Conservation (phyloP, 1,140 invertebrate species). For the Meloidogyne chitwoodi region DNA sequence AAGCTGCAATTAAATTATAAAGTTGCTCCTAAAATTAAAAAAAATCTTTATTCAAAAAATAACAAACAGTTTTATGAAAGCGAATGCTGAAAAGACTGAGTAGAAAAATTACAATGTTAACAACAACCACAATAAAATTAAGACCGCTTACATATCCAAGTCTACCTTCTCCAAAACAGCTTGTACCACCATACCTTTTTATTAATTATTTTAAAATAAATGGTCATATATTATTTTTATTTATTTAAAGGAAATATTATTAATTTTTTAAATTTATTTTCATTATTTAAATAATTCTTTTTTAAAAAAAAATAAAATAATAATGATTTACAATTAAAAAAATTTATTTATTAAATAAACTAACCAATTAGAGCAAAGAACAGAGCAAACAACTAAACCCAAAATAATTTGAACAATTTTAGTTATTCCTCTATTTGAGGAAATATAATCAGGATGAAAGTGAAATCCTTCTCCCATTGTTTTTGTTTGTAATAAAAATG, state of each 20-base stretch:
- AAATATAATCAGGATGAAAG: constrained; percentile 33
- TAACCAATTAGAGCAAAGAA: constrained; percentile 49
- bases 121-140: constrained; percentile 37
- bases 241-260: no score
- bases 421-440: constrained; percentile 34
- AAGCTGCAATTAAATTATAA: constrained; percentile 30
- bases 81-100: constrained; percentile 38
- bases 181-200: constrained; percentile 41
- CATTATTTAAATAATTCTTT: no score
- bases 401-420: constrained; percentile 48
- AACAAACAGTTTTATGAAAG: constrained; percentile 10
- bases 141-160: constrained; percentile 38
- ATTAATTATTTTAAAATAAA: neutral
- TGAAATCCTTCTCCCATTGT: constrained; percentile 18
- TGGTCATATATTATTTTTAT: neutral
- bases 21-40: constrained; percentile 11
- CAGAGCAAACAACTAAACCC: constrained; percentile 45
- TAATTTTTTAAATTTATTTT: no score
- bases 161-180: constrained; percentile 47
- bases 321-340: constrained; percentile 7
- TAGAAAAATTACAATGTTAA: constrained; percentile 47
- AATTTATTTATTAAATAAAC: neutral
- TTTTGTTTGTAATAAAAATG: neutral
- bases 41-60: neutral
- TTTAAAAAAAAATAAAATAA: no score